Evolutionary conservation across 2,113 vertebrate genomes (phyloP).

Genomic region (Camelus dromedarius): DNA sequence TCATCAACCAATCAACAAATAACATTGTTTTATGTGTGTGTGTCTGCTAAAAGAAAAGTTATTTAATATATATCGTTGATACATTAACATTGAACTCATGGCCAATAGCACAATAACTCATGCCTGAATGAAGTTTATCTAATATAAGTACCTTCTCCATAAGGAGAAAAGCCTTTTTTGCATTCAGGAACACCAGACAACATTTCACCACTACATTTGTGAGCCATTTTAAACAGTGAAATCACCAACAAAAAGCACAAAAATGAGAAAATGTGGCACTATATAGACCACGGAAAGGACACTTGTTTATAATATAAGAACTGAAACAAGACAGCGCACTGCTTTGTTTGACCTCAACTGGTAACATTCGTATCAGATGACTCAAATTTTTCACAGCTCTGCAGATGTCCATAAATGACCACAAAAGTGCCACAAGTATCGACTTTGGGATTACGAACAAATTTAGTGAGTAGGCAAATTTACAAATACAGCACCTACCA

Average conservation of each 20-base stretch:
- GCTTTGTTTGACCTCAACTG: not conserved
- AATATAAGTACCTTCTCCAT: not conserved
- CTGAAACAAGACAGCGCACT: not conserved
- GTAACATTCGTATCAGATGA: not conserved
- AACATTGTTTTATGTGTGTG: not conserved
- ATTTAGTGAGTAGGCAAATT: not conserved
- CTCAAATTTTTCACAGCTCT: not conserved
- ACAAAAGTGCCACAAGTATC: not conserved
- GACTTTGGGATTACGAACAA: not conserved
- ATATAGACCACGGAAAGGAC: not conserved
- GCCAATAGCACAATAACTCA: not conserved
- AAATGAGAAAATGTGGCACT: not conserved
- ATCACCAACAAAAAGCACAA: slow-evolving; percentile 37
- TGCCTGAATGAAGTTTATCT: slow-evolving; percentile 6
- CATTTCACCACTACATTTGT: not conserved
- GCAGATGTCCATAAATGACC: not conserved
- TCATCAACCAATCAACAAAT: slow-evolving; percentile 4
- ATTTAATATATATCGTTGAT: slow-evolving; percentile 11
- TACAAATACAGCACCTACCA: not conserved
- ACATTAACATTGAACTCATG: not conserved
- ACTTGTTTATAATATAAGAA: not conserved
- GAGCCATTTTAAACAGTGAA: slow-evolving; percentile 1
- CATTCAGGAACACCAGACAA: not conserved
- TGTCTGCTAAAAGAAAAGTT: not conserved
- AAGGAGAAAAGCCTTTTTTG: slow-evolving; percentile 34